Evolutionary conservation across 2,888 invertebrate species (phyloP), one percentile per base, ranked within the genome.

Genomic region (Lampropteryx suffumata): DNA sequence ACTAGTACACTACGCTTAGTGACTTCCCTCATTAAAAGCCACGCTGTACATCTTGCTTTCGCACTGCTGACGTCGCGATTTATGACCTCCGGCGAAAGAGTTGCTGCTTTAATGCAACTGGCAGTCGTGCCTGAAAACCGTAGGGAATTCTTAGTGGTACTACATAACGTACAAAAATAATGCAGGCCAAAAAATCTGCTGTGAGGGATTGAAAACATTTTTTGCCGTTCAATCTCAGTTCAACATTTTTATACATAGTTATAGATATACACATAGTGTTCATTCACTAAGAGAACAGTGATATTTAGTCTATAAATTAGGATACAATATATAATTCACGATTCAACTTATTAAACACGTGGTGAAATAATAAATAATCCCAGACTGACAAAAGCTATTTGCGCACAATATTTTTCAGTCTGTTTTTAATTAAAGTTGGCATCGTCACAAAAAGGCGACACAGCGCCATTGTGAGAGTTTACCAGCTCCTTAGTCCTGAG

Each of bases 21-120:
- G 46, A 13, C 36, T 42, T 37, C 39, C 27, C 34, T 51, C 41
- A 48, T 48, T 53, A 53, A 40, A 30, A 44, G 52, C 30, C n/a
- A n/a, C 37, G 44, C 35, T 11, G 40, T 47, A 34, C 26, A 53
- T 53, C 52, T 49, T 43, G 40, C 21, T 39, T 29, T 28, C 13
- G 33, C 39, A 10, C 7, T 34, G 37, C 50, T 43, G 52, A 53
- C 47, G 37, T 36, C 32, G 29, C 29, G 43, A 53, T 53, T 53
- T 48, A 53, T 40, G 44, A 34, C 29, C 30, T 24, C 26, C 39
- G 29, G 12, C 29, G 32, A 37, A 37, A 39, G 51, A 37, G 52
- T 39, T 43, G 33, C 21, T 24, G 27, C 17, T 28, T 30, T 51
- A 46, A 44, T 32, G 36, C 21, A 29, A n/a, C 37, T n/a, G 28